phyloP scores from a whole-genome alignment of 2,888 invertebrate genomes.

The Lutraria lutraria region DNA sequence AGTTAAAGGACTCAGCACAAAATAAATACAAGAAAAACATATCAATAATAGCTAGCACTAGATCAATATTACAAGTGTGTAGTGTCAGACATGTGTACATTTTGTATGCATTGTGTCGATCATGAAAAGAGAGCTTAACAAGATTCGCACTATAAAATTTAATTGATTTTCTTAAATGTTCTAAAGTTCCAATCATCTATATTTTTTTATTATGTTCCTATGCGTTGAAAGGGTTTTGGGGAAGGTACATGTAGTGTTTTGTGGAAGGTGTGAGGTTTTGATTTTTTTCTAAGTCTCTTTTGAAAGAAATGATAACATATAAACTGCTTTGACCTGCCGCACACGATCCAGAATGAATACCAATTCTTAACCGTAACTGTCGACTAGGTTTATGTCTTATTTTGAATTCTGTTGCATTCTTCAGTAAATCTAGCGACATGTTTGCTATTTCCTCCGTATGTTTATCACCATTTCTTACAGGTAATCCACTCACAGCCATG shows the following conservation, averaged over 20 bases:
- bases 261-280: too few relatives aligned
- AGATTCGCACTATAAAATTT: too few relatives aligned
- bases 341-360: slow-evolving; percentile 74
- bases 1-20: background rate
- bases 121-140: too few relatives aligned
- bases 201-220: too few relatives aligned
- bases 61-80: too few relatives aligned
- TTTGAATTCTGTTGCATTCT: slow-evolving; percentile 86
- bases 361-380: slow-evolving; percentile 68
- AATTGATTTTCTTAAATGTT: too few relatives aligned
- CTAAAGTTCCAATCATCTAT: too few relatives aligned
- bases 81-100: too few relatives aligned
- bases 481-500: slow-evolving; percentile 82
- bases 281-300: background rate
- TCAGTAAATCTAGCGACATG: slow-evolving; percentile 78
- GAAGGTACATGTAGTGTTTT: too few relatives aligned
- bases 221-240: too few relatives aligned
- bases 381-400: slow-evolving; percentile 65
- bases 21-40: background rate
- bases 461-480: slow-evolving; percentile 73
- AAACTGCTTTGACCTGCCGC: slow-evolving; percentile 61
- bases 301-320: background rate
- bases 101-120: too few relatives aligned
- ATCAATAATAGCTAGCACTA: too few relatives aligned
- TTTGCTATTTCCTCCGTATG: slow-evolving; percentile 80